Evolutionary conservation across 2,113 vertebrate species (phyloP).

Genomic region (Canis aureus): DNA sequence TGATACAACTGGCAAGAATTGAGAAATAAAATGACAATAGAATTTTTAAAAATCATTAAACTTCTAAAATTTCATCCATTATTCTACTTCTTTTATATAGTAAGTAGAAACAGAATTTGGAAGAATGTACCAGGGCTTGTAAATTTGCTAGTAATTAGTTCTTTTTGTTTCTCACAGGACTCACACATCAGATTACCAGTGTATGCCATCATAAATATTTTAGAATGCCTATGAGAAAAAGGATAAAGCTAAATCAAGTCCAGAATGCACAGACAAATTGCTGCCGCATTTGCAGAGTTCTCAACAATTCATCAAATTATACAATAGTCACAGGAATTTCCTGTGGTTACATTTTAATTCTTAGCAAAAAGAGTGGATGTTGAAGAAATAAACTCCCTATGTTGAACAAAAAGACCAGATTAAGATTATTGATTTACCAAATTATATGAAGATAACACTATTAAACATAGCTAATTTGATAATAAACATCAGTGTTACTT

Average conservation of each 20-base stretch:
- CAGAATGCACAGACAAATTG: conserved; percentile 51
- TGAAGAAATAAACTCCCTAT: not conserved
- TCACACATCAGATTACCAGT: conserved; percentile 34
- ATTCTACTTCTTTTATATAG: conserved; percentile 20
- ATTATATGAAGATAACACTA: not conserved
- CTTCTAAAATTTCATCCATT: conserved; percentile 18
- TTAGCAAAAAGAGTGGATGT: not conserved
- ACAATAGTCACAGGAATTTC: not conserved
- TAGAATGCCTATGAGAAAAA: conserved; percentile 57
- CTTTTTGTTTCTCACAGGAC: conserved; percentile 47
- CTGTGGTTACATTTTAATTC: not conserved
- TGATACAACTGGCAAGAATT: not conserved
- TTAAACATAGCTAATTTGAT: not conserved
- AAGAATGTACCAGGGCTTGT: not conserved
- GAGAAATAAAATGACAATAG: not conserved
- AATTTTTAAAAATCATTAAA: conserved; percentile 15
- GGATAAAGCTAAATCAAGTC: conserved; percentile 62
- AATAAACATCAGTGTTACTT: not conserved
- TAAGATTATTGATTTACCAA: not conserved
- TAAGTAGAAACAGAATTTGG: conserved; percentile 48
- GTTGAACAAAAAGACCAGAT: not conserved
- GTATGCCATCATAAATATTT: conserved; percentile 54
- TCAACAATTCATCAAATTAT: conserved; percentile 58
- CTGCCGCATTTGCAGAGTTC: not conserved
- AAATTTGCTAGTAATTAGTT: conserved; percentile 61